Base-by-base conservation (phyloP, 2,113 vertebrate genomes). In the Corythoichthys haematopterus region DNA sequence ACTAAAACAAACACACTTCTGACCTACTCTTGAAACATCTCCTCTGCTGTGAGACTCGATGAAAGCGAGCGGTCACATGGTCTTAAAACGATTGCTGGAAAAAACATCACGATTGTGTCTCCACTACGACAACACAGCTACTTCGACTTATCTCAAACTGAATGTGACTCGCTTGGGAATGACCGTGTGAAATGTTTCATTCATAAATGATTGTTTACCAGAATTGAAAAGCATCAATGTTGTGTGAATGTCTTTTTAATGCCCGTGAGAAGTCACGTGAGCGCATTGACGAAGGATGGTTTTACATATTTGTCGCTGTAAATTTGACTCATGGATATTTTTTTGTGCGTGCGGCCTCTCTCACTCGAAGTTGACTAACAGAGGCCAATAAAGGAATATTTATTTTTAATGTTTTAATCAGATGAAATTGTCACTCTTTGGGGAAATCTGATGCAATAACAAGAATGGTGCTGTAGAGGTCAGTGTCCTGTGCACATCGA, bases 1-100 rank as follows among this genome's bases (percentile, higher is more conserved):
- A 94, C 85, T 99, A 85, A 73, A 40, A 0, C 38, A 37, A 37
- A n/a, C 64, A 43, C 57, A n/a, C 51, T 37, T 1, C 15, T 51
- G 4, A 20, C 37, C 9, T 43, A 7, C 0, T 2, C 52, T 48
- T 48, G 36, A 67, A 77, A 62, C 12, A 20, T 46, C 40, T 61
- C 58, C 16, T 28, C 40, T 62, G 40, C 20, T 62, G 16, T 61
- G 60, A 12, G 43, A 62, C 60, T 46, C 6, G 20, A 28, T 46
- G n/a, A 10, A 46, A 62, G 16, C 40, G 13, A 62, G 12, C 40
- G 3, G 12, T 62, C 11, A 12, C 9, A 38, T 45, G 9, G 40
- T 61, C 8, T 20, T 45, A 11, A 45, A 61, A 12, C 7, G 37
- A 8, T 16, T 38, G 16, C 15, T 38, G 58, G 16, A 3, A 11